Conservation (phyloP, 1,140 invertebrate species). For the Subanguina moxae region DNA sequence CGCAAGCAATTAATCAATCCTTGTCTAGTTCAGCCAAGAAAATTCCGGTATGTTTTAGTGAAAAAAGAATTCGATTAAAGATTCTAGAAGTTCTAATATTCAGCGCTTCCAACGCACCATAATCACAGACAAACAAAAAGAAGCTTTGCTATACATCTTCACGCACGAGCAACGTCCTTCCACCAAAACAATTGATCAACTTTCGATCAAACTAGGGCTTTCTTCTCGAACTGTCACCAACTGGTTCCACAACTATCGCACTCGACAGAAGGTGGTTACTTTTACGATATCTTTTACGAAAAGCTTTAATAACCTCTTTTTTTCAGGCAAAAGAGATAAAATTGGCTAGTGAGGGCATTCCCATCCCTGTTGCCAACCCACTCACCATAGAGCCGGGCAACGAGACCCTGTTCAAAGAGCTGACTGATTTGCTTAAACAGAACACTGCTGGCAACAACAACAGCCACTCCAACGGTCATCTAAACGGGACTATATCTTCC, state of each 20-base stretch:
- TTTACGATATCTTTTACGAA: background rate
- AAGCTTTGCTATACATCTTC: slow-evolving; percentile 85
- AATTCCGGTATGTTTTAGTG: slow-evolving; percentile 34
- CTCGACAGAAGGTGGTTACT: slow-evolving; percentile 76
- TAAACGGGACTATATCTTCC: background rate
- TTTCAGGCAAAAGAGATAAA: slow-evolving; percentile 26
- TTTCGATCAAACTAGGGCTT: slow-evolving; percentile 82
- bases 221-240: slow-evolving; percentile 92
- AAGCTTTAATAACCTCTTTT: background rate
- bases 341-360: slow-evolving; percentile 7
- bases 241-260: slow-evolving; percentile 99
- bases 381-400: slow-evolving; percentile 4
- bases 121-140: slow-evolving; percentile 96
- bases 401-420: slow-evolving; percentile 18
- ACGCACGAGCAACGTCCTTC: slow-evolving; percentile 91
- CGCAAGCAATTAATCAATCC: background rate
- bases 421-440: slow-evolving; percentile 17
- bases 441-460: slow-evolving; percentile 12
- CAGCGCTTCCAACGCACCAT: slow-evolving; percentile 70
- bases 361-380: background rate
- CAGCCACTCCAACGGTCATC: slow-evolving; percentile 5
- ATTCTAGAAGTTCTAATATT: too few relatives aligned
- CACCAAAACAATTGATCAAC: slow-evolving; percentile 86
- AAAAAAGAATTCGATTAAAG: too few relatives aligned
- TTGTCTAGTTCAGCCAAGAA: slow-evolving; percentile 31